These are phyloP conservation scores for Steromphala cineraria DNA, from an alignment of 2,888 invertebrate species.

Conservation along the genomic window DNA sequence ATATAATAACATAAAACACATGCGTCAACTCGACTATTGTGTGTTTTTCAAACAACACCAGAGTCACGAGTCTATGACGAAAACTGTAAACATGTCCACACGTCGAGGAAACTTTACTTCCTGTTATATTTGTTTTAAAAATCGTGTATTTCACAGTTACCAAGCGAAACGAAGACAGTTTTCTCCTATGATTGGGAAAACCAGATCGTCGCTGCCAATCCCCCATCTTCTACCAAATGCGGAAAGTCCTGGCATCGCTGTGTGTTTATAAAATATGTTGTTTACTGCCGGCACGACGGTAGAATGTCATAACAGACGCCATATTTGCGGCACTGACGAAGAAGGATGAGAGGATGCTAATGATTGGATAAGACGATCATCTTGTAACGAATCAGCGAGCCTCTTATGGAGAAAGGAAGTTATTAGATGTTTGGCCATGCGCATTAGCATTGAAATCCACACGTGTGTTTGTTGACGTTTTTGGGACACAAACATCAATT, in stretches of 20 bases:
- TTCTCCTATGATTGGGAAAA: conserved; percentile 83
- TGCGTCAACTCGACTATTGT: no score
- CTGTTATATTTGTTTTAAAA: no score
- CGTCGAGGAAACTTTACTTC: no score
- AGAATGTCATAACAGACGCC: conserved; percentile 9
- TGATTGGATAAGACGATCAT: not conserved
- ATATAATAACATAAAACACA: no score
- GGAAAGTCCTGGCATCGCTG: conserved; percentile 88
- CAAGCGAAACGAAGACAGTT: conserved; percentile 76
- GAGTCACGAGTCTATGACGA: no score
- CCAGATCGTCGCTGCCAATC: conserved; percentile 93
- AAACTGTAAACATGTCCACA: no score
- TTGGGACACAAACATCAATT: not conserved
- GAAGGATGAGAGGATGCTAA: not conserved
- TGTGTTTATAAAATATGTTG: not conserved
- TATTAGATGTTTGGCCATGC: not conserved
- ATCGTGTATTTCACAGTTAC: conserved; percentile 66
- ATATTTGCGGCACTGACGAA: not conserved
- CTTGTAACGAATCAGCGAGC: not conserved
- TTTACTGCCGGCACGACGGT: not conserved
- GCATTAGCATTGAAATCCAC: not conserved
- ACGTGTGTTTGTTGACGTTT: not conserved
- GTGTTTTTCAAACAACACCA: no score
- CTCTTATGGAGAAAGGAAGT: not conserved
- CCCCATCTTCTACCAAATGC: conserved; percentile 93